Percentiles rank a stretch among this genome's conserved stretches.
Conservation (phyloP, 1,140 invertebrate species). For the Andrena cerasifolii region DNA sequence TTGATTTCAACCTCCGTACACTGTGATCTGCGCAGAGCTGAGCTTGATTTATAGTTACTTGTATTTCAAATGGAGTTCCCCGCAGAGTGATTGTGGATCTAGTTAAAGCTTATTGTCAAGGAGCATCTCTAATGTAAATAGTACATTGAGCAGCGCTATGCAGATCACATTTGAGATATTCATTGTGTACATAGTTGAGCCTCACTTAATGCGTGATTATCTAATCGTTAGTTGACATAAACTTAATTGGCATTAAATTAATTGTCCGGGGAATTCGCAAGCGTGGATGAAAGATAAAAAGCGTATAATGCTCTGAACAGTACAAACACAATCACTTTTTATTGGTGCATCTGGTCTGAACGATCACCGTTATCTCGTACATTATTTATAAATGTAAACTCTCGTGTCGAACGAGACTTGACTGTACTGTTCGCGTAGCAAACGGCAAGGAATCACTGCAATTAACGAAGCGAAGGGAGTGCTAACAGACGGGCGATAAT, state of each 20-base stretch:
- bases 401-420: not conserved
- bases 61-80: constrained; percentile 29
- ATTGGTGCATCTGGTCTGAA: not conserved
- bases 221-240: not conserved
- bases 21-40: constrained; percentile 18
- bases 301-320: not conserved
- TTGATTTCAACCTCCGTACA: not conserved
- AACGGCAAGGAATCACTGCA: not conserved
- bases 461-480: constrained; percentile 17
- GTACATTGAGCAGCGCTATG: not conserved
- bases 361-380: not conserved
- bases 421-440: not conserved
- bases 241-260: not conserved
- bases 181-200: constrained; percentile 20
- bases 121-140: constrained; percentile 37
- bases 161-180: constrained; percentile 18
- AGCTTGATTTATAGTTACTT: constrained; percentile 27
- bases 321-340: constrained; percentile 15
- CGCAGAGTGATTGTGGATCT: not conserved
- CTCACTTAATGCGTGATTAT: not conserved
- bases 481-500: constrained; percentile 12
- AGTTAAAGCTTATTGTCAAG: constrained; percentile 9
- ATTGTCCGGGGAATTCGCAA: not conserved
- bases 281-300: not conserved
- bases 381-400: not conserved